These are phyloP conservation scores for Cryptus armator DNA, from an alignment of 2,888 invertebrate species.

Conservation along the genomic window DNA sequence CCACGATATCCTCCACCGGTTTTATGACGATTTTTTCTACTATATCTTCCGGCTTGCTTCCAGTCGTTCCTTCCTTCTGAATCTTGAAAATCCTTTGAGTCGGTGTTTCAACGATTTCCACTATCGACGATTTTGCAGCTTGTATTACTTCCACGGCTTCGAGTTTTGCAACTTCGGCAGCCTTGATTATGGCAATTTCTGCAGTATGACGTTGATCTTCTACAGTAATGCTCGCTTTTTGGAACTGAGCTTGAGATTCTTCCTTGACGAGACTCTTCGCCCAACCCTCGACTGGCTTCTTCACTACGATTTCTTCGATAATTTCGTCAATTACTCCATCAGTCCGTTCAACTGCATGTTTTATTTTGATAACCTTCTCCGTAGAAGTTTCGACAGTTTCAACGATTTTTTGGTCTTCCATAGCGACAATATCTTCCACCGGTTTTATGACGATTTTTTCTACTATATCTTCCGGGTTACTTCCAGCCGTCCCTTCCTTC, in stretches of 20 bases:
- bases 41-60: conserved; percentile 40
- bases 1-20: conserved; percentile 55
- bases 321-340: conserved; percentile 55
- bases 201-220: conserved; percentile 41
- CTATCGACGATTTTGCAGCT: conserved; percentile 36
- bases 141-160: conserved; percentile 38
- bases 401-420: conserved; percentile 51
- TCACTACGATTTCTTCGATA: conserved; percentile 51
- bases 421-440: conserved; percentile 52
- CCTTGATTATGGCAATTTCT: conserved; percentile 9
- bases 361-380: conserved; percentile 54
- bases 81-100: conserved; percentile 64
- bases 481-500: conserved; percentile 20
- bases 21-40: conserved; percentile 55
- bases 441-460: conserved; percentile 56
- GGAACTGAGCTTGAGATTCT: background rate
- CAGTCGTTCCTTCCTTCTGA: conserved; percentile 40
- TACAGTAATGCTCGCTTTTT: conserved; percentile 18
- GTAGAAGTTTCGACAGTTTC: conserved; percentile 49
- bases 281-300: conserved; percentile 62
- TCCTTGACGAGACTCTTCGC: conserved; percentile 45
- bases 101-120: conserved; percentile 60
- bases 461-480: conserved; percentile 44
- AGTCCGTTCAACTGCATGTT: conserved; percentile 9
- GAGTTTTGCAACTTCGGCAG: conserved; percentile 32